These are phyloP conservation scores for Lottia scabra DNA, from an alignment of 2,888 invertebrate genomes.

Conservation along the genomic window DNA sequence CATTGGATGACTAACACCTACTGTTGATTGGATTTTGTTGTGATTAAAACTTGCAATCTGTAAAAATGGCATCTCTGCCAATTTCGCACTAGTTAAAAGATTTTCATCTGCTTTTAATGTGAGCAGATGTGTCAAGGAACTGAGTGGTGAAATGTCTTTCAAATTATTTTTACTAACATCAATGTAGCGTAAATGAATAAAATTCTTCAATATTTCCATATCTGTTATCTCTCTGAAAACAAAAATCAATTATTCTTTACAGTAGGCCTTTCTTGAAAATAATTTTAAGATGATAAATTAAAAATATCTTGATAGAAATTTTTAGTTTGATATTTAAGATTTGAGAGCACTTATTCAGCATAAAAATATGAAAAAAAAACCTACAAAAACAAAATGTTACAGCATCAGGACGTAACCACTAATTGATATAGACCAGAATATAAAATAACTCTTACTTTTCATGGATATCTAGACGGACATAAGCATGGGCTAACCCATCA, in stretches of 20 bases:
- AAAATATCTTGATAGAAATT: too few relatives aligned
- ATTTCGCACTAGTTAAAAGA: slow-evolving; percentile 54
- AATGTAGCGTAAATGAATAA: slow-evolving; percentile 68
- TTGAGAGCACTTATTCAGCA: too few relatives aligned
- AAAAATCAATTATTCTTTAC: too few relatives aligned
- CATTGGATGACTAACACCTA: slow-evolving; percentile 67
- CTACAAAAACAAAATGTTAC: too few relatives aligned
- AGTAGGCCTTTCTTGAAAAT: too few relatives aligned
- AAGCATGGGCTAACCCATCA: slow-evolving; percentile 68
- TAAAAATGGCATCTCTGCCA: slow-evolving; percentile 67
- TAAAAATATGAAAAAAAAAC: too few relatives aligned
- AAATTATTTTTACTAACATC: slow-evolving; percentile 67
- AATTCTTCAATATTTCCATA: slow-evolving; percentile 61
- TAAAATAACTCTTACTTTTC: slow-evolving; percentile 52
- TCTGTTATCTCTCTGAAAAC: slow-evolving; percentile 65
- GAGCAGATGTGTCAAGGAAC: slow-evolving; percentile 64
- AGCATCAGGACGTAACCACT: too few relatives aligned
- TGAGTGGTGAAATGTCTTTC: slow-evolving; percentile 64
- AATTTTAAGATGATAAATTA: too few relatives aligned
- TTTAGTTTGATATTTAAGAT: too few relatives aligned
- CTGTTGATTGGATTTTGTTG: slow-evolving; percentile 63
- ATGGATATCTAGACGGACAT: slow-evolving; percentile 64
- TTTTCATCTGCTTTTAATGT: slow-evolving; percentile 67
- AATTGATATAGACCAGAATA: too few relatives aligned
- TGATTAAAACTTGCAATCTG: slow-evolving; percentile 66